A percentile compares a stretch with the other conserved stretches of the same genome.
phyloP scores from a whole-genome alignment of 2,888 invertebrate genomes.

The Marronus borbonicus region DNA sequence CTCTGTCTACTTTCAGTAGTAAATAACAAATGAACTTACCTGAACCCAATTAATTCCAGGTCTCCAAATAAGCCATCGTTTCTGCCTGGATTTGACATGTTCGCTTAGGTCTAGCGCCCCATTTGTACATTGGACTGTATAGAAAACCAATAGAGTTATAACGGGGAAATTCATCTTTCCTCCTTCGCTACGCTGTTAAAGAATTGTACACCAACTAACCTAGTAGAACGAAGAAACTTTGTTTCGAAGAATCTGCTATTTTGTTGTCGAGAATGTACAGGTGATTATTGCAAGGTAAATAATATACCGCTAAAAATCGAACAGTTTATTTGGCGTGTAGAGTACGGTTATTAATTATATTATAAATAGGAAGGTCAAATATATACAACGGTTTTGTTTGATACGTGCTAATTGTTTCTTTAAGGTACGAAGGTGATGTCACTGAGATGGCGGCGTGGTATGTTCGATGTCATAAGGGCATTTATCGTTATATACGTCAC shows the following conservation, averaged over 20 bases:
- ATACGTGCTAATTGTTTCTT: conserved; percentile 24
- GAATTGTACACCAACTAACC: not conserved
- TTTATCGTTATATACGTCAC: conserved; percentile 71
- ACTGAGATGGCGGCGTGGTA: conserved; percentile 17
- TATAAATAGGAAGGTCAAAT: conserved; percentile 38
- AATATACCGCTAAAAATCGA: conserved; percentile 36
- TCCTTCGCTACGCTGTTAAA: not conserved
- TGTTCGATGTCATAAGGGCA: conserved; percentile 57
- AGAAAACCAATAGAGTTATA: conserved; percentile 9
- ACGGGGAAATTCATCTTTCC: conserved; percentile 33
- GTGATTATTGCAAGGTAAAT: conserved; percentile 26
- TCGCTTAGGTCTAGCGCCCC: conserved; percentile 44
- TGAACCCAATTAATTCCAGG: conserved; percentile 75
- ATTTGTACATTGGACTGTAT: not conserved
- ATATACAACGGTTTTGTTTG: conserved; percentile 31
- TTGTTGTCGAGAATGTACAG: not conserved
- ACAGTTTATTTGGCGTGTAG: conserved; percentile 42
- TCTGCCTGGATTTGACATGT: conserved; percentile 67
- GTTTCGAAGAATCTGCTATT: not conserved
- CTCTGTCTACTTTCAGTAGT: not conserved
- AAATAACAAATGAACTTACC: conserved; percentile 67
- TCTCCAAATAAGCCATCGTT: conserved; percentile 75
- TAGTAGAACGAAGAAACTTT: not conserved
- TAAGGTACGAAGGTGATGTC: conserved; percentile 7
- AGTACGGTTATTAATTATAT: conserved; percentile 22